Evolutionary conservation across 1,140 invertebrate genomes (phyloP), one percentile per base, ranked within the genome.

Genomic region (Conus ventricosus): DNA sequence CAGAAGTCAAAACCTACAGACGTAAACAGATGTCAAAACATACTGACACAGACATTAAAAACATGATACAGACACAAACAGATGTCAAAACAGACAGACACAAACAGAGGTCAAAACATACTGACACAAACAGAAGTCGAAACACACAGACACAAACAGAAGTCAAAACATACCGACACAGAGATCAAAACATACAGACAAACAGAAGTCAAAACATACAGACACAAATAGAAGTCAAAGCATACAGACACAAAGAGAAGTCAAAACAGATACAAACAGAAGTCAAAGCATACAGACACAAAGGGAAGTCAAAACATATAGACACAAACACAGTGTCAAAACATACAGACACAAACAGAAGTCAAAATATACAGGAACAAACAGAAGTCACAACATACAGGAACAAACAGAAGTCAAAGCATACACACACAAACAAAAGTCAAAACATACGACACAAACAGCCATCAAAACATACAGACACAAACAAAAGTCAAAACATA

Each of bases 91-190:
- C 25, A 81, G 25, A 81, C 78, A 81, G 78, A 39, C 78, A 81
- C 7, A 13, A 51, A 81, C 27, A 53, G 25, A 81, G 8, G 39
- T 17, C 13, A 11, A 75, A 25, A 75, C 13, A 75, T 1, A 75
- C 20, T 5, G 67, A 7, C n/a, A 8, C 57, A 8, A 60, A 60
- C 57, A 60, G 8, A 60, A 60, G 15, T 60, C 57, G 51, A 25
- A 53, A 51, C n/a, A 81, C 13, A 81, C 78, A 81, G 25, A 15
- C 78, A 81, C 20, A n/a, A 81, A 81, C 78, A 81, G 10, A 53
- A 81, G 27, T 15, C 57, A 8, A 60, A 60, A 60, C 8, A 60
- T 15, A 60, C 57, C 1, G 57, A 11, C 57, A 8, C 4, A 8
- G 15, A 60, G 8, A 53, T 27, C 27, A 27, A 81, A 10, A 27